These are phyloP conservation scores for Callyntrura guangdongensis DNA, from an alignment of 2,888 invertebrate species.

Conservation along the genomic window DNA sequence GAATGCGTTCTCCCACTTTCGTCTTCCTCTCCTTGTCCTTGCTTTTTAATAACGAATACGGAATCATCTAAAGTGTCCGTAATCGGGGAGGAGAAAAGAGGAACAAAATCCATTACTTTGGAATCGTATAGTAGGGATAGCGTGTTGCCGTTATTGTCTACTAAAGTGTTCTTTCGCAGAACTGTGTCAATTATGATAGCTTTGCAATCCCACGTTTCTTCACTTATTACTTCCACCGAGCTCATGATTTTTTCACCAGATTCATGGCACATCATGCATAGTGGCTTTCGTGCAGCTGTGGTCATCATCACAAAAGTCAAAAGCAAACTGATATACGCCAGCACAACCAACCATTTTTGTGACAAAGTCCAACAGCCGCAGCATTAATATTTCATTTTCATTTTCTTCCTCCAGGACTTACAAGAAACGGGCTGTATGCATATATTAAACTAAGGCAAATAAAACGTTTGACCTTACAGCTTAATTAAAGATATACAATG, in stretches of 20 bases:
- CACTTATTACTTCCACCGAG: slow-evolving; percentile 2
- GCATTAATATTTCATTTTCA: neutral
- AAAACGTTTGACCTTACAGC: too few species aligned
- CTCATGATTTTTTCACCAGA: slow-evolving; percentile 17
- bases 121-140: neutral
- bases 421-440: neutral
- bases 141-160: neutral
- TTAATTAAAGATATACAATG: too few species aligned
- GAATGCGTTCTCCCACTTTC: slow-evolving; percentile 61
- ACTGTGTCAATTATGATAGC: neutral
- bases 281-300: neutral
- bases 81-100: slow-evolving; percentile 46
- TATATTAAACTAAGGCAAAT: neutral
- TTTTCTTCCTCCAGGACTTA: neutral
- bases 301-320: neutral
- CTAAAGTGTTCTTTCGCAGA: neutral
- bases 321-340: neutral
- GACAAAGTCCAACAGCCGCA: neutral
- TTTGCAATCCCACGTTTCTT: neutral
- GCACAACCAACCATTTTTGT: slow-evolving; percentile 4
- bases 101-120: slow-evolving; percentile 47
- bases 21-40: slow-evolving; percentile 63
- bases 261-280: slow-evolving; percentile 8
- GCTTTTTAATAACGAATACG: slow-evolving; percentile 78
- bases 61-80: slow-evolving; percentile 68